phyloP scores from a whole-genome alignment of 2,888 invertebrate genomes.

The Glomeris marginata region DNA sequence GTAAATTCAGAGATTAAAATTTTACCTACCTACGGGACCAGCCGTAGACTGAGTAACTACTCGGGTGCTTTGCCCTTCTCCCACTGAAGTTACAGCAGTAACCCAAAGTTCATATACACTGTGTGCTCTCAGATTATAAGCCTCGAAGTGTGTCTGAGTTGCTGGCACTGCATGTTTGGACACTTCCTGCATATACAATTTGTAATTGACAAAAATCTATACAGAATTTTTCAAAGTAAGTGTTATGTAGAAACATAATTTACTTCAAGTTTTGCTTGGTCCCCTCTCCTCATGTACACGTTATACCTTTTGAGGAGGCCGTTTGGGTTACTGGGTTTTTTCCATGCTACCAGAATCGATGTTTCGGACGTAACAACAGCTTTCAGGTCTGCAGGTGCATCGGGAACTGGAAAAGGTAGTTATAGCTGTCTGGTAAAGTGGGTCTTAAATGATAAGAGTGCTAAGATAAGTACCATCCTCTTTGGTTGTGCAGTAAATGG shows the following conservation, averaged over 20 bases:
- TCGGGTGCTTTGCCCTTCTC: constrained; percentile 43
- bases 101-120: constrained; percentile 78
- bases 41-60: constrained; percentile 7
- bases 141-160: constrained; percentile 9
- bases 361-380: constrained; percentile 14
- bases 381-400: constrained; percentile 13
- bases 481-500: constrained; percentile 26
- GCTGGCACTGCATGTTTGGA: constrained; percentile 7
- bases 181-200: constrained; percentile 5
- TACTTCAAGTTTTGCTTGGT: constrained; percentile 6
- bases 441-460: too few relatives aligned
- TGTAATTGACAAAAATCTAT: neutral
- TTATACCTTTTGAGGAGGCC: constrained; percentile 12
- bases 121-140: constrained; percentile 42
- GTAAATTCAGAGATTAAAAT: neutral
- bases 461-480: constrained; percentile 25
- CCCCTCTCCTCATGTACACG: constrained; percentile 11
- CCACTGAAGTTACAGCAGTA: constrained; percentile 62
- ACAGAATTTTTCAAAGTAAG: neutral
- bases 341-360: constrained; percentile 14
- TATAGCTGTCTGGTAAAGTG: too few relatives aligned
- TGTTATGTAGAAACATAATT: neutral
- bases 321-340: constrained; percentile 10
- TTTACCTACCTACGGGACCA: constrained; percentile 7
- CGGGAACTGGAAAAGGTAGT: constrained; percentile 8